A percentile compares a stretch with the other conserved stretches of the same genome.
These are phyloP conservation scores for Pseudobourletiella spinata DNA, from an alignment of 1,140 invertebrate genomes.

Conservation along the genomic window DNA sequence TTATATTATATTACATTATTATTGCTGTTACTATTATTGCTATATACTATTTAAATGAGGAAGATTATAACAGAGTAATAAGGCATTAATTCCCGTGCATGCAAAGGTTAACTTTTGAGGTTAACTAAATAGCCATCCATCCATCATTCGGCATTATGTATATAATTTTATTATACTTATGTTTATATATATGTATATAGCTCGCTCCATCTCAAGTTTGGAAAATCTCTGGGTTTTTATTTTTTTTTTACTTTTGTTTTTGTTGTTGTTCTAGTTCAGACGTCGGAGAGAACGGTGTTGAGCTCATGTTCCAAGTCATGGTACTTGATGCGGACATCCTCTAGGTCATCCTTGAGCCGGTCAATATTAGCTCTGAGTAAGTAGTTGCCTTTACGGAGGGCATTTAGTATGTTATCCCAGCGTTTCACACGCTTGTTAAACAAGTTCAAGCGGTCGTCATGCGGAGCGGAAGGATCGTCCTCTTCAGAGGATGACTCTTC, in stretches of 20 bases:
- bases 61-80: no score
- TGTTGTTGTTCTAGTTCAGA: conserved; percentile 11
- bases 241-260: background rate
- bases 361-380: conserved; percentile 75
- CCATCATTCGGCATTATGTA: no score
- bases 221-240: background rate
- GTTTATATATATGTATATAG: no score
- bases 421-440: conserved; percentile 46
- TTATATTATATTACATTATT: no score
- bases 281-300: conserved; percentile 64
- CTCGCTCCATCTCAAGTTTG: no score
- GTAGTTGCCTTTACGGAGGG: conserved; percentile 75
- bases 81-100: no score
- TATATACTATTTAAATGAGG: no score
- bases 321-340: conserved; percentile 68
- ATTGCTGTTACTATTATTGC: no score
- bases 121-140: no score
- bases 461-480: conserved; percentile 42
- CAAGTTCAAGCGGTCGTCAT: conserved; percentile 25
- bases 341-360: conserved; percentile 69
- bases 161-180: no score
- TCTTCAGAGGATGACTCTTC: conserved; percentile 43
- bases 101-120: no score
- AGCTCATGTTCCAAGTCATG: conserved; percentile 65
- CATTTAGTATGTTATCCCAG: conserved; percentile 63